These are phyloP conservation scores for Drosophila nr. perissopoda DNA, from an alignment of 2,888 invertebrate genomes.

Conservation along the genomic window DNA sequence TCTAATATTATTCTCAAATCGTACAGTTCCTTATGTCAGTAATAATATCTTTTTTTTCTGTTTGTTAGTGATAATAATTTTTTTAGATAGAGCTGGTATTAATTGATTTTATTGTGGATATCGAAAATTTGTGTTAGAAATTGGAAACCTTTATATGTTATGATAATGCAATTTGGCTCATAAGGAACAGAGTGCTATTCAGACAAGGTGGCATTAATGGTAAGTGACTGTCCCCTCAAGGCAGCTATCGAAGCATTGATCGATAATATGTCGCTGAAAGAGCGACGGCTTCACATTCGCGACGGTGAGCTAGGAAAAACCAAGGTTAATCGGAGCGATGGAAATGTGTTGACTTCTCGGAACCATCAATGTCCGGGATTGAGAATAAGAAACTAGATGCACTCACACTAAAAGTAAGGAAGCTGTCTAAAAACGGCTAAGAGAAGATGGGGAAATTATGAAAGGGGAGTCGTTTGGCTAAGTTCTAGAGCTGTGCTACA, in stretches of 20 bases:
- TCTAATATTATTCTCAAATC: neutral
- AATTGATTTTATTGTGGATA: neutral
- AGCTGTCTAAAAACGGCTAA: neutral
- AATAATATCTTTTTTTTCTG: neutral
- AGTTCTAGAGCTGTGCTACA: neutral
- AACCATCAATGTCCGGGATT: too few relatives aligned
- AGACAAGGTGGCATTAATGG: neutral
- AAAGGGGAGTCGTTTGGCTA: rapidly evolving
- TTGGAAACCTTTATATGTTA: rapidly evolving
- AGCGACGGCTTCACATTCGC: neutral
- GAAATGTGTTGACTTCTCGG: too few relatives aligned
- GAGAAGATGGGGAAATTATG: neutral
- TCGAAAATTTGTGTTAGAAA: neutral
- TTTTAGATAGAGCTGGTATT: neutral
- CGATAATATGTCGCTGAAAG: neutral
- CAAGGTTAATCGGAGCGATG: neutral
- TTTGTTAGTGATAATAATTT: neutral
- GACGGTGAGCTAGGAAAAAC: neutral
- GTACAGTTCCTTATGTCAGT: neutral
- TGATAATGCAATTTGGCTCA: neutral
- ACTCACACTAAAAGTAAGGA: neutral
- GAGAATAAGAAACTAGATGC: neutral
- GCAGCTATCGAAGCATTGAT: neutral
- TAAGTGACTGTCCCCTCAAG: neutral
- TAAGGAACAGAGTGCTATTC: neutral